These are phyloP conservation scores for Eolophus roseicapilla DNA, from an alignment of 2,113 vertebrate genomes.

Conservation along the genomic window DNA sequence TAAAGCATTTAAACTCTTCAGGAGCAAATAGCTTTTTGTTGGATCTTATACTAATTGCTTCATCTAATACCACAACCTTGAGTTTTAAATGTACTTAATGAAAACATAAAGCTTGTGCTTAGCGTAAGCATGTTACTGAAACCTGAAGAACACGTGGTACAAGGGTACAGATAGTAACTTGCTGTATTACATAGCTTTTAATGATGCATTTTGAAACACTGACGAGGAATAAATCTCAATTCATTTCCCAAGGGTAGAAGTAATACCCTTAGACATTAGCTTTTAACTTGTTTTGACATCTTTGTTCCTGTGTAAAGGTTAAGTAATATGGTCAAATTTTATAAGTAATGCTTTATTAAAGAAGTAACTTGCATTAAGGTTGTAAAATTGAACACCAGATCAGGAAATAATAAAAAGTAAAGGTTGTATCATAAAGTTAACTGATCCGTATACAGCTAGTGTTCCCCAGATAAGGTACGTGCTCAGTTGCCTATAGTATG, in stretches of 20 bases:
- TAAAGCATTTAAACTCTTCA: constrained; percentile 8
- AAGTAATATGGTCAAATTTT: constrained; percentile 54
- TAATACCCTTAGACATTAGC: constrained; percentile 4
- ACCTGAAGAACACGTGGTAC: not conserved
- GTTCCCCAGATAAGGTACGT: constrained; percentile 26
- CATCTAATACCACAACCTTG: not conserved
- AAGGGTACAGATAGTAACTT: not conserved
- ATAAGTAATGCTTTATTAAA: constrained; percentile 57
- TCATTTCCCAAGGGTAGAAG: constrained; percentile 32
- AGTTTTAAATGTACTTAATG: constrained; percentile 31
- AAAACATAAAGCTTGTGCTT: constrained; percentile 55
- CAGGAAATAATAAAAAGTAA: constrained; percentile 60
- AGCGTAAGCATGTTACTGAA: constrained; percentile 47
- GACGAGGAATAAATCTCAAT: not conserved
- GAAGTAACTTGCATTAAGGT: constrained; percentile 20
- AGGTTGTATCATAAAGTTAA: constrained; percentile 58
- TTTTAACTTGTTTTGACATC: constrained; percentile 45
- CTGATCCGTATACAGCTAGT: not conserved
- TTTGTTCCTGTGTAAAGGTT: constrained; percentile 48
- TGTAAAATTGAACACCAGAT: constrained; percentile 58
- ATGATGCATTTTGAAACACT: not conserved
- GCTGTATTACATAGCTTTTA: constrained; percentile 10
- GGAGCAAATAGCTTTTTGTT: constrained; percentile 5
- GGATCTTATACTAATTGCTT: not conserved
- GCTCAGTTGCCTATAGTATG: not conserved